Conservation (phyloP, 2,888 invertebrate species). For the Phrixothrix hirtus region DNA sequence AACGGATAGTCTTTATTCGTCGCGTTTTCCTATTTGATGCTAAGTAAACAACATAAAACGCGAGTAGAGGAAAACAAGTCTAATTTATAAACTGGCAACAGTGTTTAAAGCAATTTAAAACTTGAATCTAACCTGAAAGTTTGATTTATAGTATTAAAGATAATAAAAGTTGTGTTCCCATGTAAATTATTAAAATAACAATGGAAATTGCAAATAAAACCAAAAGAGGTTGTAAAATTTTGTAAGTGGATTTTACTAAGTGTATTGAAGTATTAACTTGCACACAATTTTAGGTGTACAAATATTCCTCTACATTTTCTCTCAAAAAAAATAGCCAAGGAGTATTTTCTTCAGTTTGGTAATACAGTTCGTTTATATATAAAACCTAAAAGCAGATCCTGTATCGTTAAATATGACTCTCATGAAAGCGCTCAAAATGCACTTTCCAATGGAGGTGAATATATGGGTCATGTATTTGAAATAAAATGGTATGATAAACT, state of each 20-base stretch:
- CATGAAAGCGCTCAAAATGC: neutral
- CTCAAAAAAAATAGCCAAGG: neutral
- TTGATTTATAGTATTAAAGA: neutral
- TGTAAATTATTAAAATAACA: neutral
- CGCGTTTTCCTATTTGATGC: too few species aligned
- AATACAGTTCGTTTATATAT: neutral
- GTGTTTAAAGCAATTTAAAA: neutral
- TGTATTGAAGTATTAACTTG: too few species aligned
- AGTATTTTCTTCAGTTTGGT: neutral
- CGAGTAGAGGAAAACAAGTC: too few species aligned
- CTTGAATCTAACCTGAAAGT: neutral
- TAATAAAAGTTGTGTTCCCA: neutral
- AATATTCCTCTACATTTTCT: neutral
- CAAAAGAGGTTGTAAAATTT: neutral
- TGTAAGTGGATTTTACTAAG: neutral
- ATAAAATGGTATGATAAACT: neutral
- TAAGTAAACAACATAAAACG: too few species aligned
- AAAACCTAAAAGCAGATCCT: neutral
- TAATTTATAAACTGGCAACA: too few species aligned
- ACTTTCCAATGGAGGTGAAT: neutral
- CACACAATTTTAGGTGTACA: neutral
- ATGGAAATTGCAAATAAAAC: neutral
- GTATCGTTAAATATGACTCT: neutral
- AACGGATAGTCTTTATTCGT: too few species aligned
- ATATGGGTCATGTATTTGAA: neutral